phyloP scores from a whole-genome alignment of 2,113 vertebrate genomes.

The Oncorhynchus keta region DNA sequence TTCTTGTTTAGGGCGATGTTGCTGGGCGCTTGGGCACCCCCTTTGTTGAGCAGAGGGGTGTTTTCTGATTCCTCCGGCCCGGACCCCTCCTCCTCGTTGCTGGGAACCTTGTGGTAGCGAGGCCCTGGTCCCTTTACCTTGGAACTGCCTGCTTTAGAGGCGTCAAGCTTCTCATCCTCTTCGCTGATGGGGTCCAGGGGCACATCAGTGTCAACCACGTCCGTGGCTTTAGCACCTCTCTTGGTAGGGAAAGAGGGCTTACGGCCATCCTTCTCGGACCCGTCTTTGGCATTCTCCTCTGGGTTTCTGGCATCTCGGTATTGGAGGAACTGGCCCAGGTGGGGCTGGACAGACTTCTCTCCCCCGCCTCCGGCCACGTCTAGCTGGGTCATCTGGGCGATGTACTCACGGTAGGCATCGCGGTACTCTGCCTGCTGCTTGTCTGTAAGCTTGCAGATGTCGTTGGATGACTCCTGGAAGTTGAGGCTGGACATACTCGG shows the following conservation, averaged over 20 bases:
- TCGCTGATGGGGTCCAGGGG: constrained; percentile 94
- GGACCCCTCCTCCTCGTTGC: constrained; percentile 82
- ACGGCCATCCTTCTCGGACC: constrained; percentile 79
- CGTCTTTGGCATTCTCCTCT: constrained; percentile 73
- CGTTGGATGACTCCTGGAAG: constrained; percentile 96
- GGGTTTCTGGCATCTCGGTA: constrained; percentile 34
- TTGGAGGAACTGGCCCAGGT: constrained; percentile 75
- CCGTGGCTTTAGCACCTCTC: constrained; percentile 74
- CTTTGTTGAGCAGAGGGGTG: constrained; percentile 85
- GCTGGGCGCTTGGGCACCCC: constrained; percentile 42
- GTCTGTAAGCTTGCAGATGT: constrained; percentile 95
- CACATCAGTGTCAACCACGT: constrained; percentile 77
- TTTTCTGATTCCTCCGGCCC: constrained; percentile 88
- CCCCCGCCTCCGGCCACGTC: constrained; percentile 78
- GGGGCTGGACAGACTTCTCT: constrained; percentile 81
- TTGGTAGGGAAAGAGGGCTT: constrained; percentile 75
- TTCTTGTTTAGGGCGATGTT: constrained; percentile 84
- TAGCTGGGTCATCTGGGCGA: constrained; percentile 93
- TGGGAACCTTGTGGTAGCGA: constrained; percentile 88
- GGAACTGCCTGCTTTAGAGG: constrained; percentile 74
- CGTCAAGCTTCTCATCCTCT: constrained; percentile 92
- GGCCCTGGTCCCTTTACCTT: constrained; percentile 80
- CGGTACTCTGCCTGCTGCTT: constrained; percentile 96
- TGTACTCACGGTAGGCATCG: constrained; percentile 95
- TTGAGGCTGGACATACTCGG: constrained; percentile 95